Evolutionary conservation across 2,888 invertebrate genomes (phyloP).

Genomic region (Orthonychiurus folsomi): DNA sequence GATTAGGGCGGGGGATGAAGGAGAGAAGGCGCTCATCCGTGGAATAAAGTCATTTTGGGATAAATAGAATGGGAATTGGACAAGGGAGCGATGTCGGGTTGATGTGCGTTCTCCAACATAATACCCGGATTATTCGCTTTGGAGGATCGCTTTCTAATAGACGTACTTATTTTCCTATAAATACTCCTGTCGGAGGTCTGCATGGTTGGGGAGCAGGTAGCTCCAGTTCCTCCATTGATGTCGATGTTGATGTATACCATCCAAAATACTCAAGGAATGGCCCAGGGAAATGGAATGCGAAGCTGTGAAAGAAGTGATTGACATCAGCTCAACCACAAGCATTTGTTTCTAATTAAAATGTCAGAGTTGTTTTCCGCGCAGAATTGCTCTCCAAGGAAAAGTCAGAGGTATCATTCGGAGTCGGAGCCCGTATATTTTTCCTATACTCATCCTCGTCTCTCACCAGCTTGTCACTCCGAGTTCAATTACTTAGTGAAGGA

Average conservation of each 20-base stretch:
- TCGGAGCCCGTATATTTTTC: conserved; percentile 17
- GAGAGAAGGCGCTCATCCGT: conserved; percentile 39
- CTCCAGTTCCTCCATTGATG: conserved; percentile 7
- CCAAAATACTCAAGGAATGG: conserved; percentile 5
- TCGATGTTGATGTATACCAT: conserved; percentile 12
- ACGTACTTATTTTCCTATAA: conserved; percentile 29
- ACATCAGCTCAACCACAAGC: conserved; percentile 36
- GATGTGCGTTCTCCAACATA: conserved; percentile 28
- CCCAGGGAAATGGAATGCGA: conserved; percentile 23
- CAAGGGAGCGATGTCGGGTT: conserved; percentile 37
- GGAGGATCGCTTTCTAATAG: conserved; percentile 36
- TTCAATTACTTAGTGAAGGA: conserved; percentile 41
- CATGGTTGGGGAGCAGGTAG: background rate
- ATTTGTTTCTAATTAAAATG: conserved; percentile 42
- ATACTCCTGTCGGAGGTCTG: conserved; percentile 16
- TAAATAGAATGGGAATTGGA: conserved; percentile 41
- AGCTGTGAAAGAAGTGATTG: conserved; percentile 36
- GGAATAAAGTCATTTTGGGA: conserved; percentile 42
- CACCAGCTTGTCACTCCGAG: conserved; percentile 40
- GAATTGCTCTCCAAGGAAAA: conserved; percentile 22
- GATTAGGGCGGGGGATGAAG: conserved; percentile 38
- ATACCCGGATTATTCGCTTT: conserved; percentile 38
- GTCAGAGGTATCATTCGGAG: background rate
- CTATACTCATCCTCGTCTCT: conserved; percentile 35
- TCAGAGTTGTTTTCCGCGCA: conserved; percentile 37